Conservation (phyloP, 2,888 invertebrate genomes). For the Tenthredo notha region DNA sequence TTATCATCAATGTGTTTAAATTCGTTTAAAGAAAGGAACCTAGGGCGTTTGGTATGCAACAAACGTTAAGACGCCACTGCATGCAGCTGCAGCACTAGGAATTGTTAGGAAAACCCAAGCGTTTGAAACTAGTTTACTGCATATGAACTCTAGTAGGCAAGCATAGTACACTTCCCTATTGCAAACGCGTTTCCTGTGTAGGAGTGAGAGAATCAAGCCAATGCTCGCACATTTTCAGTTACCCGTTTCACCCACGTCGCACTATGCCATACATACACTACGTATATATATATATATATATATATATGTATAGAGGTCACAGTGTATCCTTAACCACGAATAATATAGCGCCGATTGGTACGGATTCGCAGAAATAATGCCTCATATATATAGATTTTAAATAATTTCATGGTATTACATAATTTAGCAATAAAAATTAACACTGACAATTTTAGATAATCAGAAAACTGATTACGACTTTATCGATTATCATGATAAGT, state of each 20-base stretch:
- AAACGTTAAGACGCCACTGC: not conserved
- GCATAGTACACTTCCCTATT: not conserved
- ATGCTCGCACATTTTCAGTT: not conserved
- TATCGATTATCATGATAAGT: not conserved
- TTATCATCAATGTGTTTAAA: not conserved
- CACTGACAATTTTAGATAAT: not conserved
- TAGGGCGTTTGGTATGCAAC: not conserved
- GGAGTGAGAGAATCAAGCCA: not conserved
- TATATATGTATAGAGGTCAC: not conserved
- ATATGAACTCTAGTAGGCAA: not conserved
- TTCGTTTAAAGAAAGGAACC: not conserved
- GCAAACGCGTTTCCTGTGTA: not conserved
- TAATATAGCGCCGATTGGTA: not conserved
- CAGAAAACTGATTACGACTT: not conserved
- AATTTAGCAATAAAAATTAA: not conserved
- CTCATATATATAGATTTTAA: not conserved
- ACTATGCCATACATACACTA: no score
- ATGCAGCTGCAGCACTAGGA: not conserved
- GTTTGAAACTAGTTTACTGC: not conserved
- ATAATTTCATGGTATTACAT: not conserved
- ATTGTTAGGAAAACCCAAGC: not conserved
- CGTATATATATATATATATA: no score
- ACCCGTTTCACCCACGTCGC: no score
- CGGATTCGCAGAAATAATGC: not conserved
- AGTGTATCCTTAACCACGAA: not conserved